Evolutionary conservation across 2,888 invertebrate genomes (phyloP), one percentile per base, ranked within the genome.

Genomic region (Meiosimyza decipiens): DNA sequence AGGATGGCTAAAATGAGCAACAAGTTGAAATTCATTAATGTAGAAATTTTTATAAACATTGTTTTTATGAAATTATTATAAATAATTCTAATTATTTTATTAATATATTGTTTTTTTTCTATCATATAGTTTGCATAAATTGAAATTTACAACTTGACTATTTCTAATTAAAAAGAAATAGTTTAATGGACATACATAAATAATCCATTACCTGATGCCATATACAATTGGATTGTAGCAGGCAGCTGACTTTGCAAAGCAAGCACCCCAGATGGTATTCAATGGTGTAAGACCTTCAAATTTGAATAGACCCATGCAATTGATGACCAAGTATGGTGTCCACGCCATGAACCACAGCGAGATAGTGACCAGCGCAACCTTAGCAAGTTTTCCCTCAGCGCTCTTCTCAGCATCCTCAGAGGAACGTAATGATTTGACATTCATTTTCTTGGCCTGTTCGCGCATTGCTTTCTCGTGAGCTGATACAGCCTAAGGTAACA

Each of bases 401-500:
- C 94, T 95, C 65, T 93, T 93, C 80, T 92, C 91, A 15, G 91
- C 90, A 77, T 92, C 91, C 83, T 95, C 94, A 47, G 93, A 90
- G 51, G 94, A 94, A 83, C 95, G 90, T 71, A 96, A 89, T 52
- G 95, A 95, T 75, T 95, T 93, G 6, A 96, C 96, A 86, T 96
- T 96, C 96, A 96, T 96, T 88, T 96, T 96, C 88, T 95, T 95
- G 70, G 96, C 96, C 88, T 96, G 95, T 85, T 95, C 95, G 80
- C 94, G 90, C 94, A 96, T 95, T 59, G 90, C 90, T 82, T 92
- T 94, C 87, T 96, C 95, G 88, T 96, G 96, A 80, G 93, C 93
- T 73, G 93, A 89, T 73, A 95, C 95, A 77, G 95, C 95, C 90
- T 93, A 82, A 11, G 63, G 51, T 12, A 28, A 40, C 33, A 33